A percentile compares a stretch with the other conserved stretches of the same genome.
Conservation (phyloP, 2,888 invertebrate genomes). For the Scaptomyza flava region DNA sequence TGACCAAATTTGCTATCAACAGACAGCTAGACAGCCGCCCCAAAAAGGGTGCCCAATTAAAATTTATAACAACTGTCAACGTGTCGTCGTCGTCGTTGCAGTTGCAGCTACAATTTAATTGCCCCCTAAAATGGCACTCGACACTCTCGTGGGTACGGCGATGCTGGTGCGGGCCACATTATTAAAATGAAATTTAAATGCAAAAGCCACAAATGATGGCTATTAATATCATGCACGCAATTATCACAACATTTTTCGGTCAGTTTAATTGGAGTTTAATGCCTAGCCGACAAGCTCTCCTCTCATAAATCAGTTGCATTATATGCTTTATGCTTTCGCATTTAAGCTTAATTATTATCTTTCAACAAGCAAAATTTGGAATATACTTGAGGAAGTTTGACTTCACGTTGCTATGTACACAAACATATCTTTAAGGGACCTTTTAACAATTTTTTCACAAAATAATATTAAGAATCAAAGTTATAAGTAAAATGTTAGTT, state of each 20-base stretch:
- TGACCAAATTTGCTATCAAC: conserved; percentile 28
- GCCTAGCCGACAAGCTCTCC: conserved; percentile 48
- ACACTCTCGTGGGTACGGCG: neutral
- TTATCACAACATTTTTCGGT: conserved; percentile 70
- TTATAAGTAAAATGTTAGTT: no score
- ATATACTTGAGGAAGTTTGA: neutral
- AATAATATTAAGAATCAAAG: no score
- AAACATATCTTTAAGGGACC: neutral
- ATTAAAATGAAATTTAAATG: conserved; percentile 70
- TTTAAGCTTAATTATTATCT: neutral
- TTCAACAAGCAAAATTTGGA: neutral
- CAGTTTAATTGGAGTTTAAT: conserved; percentile 62
- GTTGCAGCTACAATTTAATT: conserved; percentile 71
- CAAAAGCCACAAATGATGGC: conserved; percentile 62
- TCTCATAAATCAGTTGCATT: conserved; percentile 27
- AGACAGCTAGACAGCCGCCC: neutral
- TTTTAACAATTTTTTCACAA: neutral
- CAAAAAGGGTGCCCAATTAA: conserved; percentile 55
- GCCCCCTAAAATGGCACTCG: conserved; percentile 48
- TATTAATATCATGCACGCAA: conserved; percentile 69
- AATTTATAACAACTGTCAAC: conserved; percentile 69
- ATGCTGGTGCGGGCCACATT: conserved; percentile 42
- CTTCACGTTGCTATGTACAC: neutral
- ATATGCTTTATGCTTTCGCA: neutral
- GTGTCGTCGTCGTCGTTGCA: conserved; percentile 41